A percentile compares a stretch with the other conserved stretches of the same genome.
phyloP scores from a whole-genome alignment of 2,113 vertebrate species.

The Triplophysa siluroides region DNA sequence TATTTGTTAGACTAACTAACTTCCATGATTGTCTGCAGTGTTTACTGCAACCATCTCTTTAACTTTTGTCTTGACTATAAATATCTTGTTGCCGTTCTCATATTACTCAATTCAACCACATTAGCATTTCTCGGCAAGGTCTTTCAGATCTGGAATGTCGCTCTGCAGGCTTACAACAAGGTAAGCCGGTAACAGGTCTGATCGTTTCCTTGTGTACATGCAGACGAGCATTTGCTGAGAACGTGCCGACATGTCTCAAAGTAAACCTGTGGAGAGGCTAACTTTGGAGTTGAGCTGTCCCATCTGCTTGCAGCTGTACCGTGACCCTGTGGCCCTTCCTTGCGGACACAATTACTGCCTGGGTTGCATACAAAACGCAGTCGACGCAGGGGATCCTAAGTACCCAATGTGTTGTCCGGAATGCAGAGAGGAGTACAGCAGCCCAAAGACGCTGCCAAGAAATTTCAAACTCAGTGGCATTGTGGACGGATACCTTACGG shows the following conservation, averaged over 20 bases:
- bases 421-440: constrained; percentile 61
- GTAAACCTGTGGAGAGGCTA: constrained; percentile 58
- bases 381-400: background rate
- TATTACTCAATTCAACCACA: background rate
- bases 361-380: constrained; percentile 60
- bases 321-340: constrained; percentile 66
- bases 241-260: constrained; percentile 56
- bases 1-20: background rate
- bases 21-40: background rate
- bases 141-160: background rate
- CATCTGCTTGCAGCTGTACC: constrained; percentile 72
- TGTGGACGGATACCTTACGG: constrained; percentile 60
- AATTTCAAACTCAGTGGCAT: constrained; percentile 75
- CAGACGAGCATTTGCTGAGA: background rate
- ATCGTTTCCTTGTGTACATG: background rate
- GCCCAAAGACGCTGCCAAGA: constrained; percentile 57
- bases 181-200: background rate
- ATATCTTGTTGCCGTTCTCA: background rate
- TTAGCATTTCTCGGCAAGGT: background rate
- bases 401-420: constrained; percentile 63
- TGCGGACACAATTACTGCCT: constrained; percentile 75
- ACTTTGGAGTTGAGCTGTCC: constrained; percentile 69
- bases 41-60: background rate
- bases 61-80: background rate
- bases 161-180: background rate